Conservation (phyloP, 2,113 vertebrate species). For the Dascyllus trimaculatus region DNA sequence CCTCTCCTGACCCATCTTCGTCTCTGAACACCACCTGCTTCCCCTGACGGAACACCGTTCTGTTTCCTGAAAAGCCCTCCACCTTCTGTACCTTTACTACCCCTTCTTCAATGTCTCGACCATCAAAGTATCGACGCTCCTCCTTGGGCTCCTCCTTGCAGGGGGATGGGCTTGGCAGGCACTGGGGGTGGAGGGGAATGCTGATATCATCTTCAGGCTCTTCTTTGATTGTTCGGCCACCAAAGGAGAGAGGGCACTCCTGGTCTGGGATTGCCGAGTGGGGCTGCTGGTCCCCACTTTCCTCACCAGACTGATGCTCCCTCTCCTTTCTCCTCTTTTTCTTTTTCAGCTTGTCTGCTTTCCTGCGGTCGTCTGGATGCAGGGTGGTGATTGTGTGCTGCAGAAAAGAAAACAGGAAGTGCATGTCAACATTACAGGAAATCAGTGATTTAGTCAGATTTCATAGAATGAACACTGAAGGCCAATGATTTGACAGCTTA, state of each 20-base stretch:
- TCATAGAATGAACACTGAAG: neutral
- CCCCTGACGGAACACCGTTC: slow-evolving; percentile 95
- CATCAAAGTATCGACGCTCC: slow-evolving; percentile 68
- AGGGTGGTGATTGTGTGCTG: slow-evolving; percentile 69
- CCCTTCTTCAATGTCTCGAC: slow-evolving; percentile 75
- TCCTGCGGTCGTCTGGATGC: slow-evolving; percentile 84
- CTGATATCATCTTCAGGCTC: slow-evolving; percentile 87
- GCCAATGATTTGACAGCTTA: slow-evolving; percentile 31
- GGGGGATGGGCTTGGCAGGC: slow-evolving; percentile 27
- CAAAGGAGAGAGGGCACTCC: slow-evolving; percentile 61
- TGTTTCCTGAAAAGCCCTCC: slow-evolving; percentile 86
- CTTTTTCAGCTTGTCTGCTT: slow-evolving; percentile 93
- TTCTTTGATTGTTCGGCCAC: slow-evolving; percentile 86
- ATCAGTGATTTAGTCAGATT: neutral
- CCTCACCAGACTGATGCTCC: slow-evolving; percentile 81
- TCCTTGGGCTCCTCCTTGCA: slow-evolving; percentile 81
- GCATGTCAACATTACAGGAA: neutral
- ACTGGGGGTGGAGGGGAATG: slow-evolving; percentile 73
- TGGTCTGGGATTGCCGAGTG: slow-evolving; percentile 24
- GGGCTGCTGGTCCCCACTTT: slow-evolving; percentile 42
- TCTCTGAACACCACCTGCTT: slow-evolving; percentile 99
- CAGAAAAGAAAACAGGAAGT: neutral
- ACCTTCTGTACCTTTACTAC: slow-evolving; percentile 77
- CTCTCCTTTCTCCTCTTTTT: slow-evolving; percentile 89
- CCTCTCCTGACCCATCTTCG: slow-evolving; percentile 93